These are phyloP conservation scores for Temnothorax longispinosus DNA, from an alignment of 1,140 invertebrate species.

Conservation along the genomic window DNA sequence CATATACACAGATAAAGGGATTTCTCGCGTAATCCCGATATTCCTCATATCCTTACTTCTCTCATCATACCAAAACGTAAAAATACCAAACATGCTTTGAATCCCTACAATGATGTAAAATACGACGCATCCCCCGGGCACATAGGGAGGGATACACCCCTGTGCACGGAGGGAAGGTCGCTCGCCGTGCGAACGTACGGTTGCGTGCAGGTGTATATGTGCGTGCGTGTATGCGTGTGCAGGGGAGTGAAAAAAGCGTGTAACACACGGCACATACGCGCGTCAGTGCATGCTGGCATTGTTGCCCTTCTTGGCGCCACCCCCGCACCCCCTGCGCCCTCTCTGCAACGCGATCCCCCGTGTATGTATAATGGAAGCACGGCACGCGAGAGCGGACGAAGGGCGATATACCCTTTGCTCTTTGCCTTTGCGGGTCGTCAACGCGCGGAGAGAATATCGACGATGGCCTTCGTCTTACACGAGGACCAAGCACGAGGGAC, in stretches of 20 bases:
- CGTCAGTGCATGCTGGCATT: slow-evolving; percentile 67
- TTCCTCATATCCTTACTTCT: not conserved
- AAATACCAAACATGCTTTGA: slow-evolving; percentile 20
- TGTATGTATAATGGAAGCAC: slow-evolving; percentile 67
- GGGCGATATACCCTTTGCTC: slow-evolving; percentile 70
- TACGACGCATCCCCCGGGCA: slow-evolving; percentile 21
- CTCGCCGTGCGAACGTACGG: slow-evolving; percentile 10
- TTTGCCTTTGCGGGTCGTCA: slow-evolving; percentile 55
- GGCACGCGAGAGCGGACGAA: slow-evolving; percentile 64
- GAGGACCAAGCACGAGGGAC: slow-evolving; percentile 17
- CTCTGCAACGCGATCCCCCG: slow-evolving; percentile 45
- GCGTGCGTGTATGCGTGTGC: not conserved
- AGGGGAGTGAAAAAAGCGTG: slow-evolving; percentile 44
- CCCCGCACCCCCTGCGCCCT: slow-evolving; percentile 53
- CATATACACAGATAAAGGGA: no score
- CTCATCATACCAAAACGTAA: not conserved
- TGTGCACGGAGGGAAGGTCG: not conserved
- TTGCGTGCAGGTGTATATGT: not conserved
- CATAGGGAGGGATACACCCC: slow-evolving; percentile 18
- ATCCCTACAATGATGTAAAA: not conserved
- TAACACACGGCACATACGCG: slow-evolving; percentile 57
- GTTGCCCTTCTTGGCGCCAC: slow-evolving; percentile 72
- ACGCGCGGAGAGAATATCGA: slow-evolving; percentile 54
- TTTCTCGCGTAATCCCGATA: not conserved
- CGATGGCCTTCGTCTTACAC: slow-evolving; percentile 42